Evolutionary conservation across 1,140 invertebrate species (phyloP).

Genomic region (Ostrea edulis): DNA sequence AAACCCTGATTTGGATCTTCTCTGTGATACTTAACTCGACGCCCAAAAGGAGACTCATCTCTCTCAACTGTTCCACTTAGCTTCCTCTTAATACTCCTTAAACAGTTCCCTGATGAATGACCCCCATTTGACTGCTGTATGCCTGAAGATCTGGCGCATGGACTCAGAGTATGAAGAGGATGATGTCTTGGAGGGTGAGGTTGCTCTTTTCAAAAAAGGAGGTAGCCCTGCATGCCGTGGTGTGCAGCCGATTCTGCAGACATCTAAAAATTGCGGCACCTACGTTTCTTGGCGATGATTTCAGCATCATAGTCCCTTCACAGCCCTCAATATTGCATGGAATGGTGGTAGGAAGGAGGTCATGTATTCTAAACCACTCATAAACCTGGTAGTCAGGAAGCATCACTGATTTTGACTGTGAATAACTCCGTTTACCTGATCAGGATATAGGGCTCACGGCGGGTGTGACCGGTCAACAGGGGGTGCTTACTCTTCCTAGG

Average conservation of each 20-base stretch:
- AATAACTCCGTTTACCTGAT: no score
- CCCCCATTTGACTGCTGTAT: constrained; percentile 44
- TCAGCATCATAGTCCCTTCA: background rate
- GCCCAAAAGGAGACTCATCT: background rate
- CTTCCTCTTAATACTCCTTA: background rate
- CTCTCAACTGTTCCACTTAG: background rate
- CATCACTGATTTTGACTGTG: no score
- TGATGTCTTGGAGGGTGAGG: background rate
- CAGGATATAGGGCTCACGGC: no score
- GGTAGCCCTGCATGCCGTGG: background rate
- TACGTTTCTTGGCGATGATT: background rate
- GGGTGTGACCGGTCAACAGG: no score
- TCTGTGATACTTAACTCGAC: background rate
- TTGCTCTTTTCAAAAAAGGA: constrained; percentile 27
- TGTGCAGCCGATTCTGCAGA: background rate
- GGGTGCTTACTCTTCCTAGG: no score
- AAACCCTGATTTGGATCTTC: background rate
- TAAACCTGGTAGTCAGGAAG: background rate
- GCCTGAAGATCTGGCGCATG: constrained; percentile 22
- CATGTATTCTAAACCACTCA: background rate
- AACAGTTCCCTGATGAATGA: constrained; percentile 38
- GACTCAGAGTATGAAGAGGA: background rate
- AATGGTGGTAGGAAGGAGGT: constrained; percentile 21
- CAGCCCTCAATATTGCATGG: constrained; percentile 13
- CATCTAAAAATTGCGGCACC: constrained; percentile 20